These are phyloP conservation scores for Megastigmus dorsalis DNA, from an alignment of 2,888 invertebrate genomes.

Conservation along the genomic window DNA sequence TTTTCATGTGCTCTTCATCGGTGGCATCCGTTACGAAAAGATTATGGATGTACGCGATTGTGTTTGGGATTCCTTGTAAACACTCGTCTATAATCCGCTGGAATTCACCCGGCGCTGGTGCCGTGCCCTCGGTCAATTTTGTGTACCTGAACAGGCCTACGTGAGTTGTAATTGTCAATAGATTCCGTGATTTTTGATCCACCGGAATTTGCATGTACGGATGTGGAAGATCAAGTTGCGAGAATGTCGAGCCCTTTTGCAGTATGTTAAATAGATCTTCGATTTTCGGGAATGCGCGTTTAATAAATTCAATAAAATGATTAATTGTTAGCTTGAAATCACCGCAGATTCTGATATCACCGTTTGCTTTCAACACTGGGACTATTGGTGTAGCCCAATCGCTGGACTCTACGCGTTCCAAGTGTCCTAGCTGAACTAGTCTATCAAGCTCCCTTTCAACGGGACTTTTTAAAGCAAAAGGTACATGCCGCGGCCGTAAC, in stretches of 20 bases:
- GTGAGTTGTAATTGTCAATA: slow-evolving; percentile 39
- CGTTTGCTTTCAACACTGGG: slow-evolving; percentile 26
- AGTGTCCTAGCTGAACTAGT: slow-evolving; percentile 12
- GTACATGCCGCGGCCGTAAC: slow-evolving; percentile 3
- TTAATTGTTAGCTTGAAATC: slow-evolving; percentile 44
- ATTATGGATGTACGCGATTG: slow-evolving; percentile 60
- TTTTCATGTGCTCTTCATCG: slow-evolving; percentile 48
- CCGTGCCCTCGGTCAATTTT: slow-evolving; percentile 20
- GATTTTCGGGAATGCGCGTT: slow-evolving; percentile 11
- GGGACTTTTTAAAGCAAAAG: slow-evolving; percentile 34
- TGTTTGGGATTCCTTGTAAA: slow-evolving; percentile 54
- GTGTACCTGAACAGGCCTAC: slow-evolving; percentile 19
- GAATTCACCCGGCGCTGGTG: slow-evolving; percentile 57
- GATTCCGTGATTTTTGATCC: slow-evolving; percentile 39
- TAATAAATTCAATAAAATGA: slow-evolving; percentile 10
- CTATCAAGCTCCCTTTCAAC: slow-evolving; percentile 29
- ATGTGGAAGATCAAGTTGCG: slow-evolving; percentile 44
- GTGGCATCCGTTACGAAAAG: slow-evolving; percentile 54
- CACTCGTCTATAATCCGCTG: slow-evolving; percentile 62
- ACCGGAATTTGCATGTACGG: slow-evolving; percentile 55
- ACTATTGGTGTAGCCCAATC: slow-evolving; percentile 9
- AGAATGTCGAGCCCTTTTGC: slow-evolving; percentile 35
- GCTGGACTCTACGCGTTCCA: neutral
- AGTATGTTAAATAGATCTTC: neutral
- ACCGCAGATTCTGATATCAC: slow-evolving; percentile 35